phyloP scores from a whole-genome alignment of 1,140 invertebrate genomes.

The Muscidifurax raptorellus region DNA sequence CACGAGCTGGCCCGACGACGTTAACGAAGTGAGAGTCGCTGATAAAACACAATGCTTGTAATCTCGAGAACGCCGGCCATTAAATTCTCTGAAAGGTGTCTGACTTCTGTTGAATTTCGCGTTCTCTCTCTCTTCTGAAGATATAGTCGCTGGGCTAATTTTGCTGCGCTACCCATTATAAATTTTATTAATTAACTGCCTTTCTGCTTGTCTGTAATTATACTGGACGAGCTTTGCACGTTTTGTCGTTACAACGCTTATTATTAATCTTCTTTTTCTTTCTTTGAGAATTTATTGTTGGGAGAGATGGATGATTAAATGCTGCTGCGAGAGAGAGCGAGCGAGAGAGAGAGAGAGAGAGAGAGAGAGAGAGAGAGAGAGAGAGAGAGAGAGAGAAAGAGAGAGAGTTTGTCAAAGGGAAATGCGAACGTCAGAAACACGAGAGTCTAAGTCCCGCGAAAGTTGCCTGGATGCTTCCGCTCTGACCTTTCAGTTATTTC shows the following conservation, averaged over 20 bases:
- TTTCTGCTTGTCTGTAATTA: too few relatives aligned
- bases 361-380: too few relatives aligned
- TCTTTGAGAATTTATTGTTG: not conserved
- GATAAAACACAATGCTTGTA: constrained; percentile 50
- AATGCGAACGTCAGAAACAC: not conserved
- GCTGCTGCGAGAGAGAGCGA: too few relatives aligned
- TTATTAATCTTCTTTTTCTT: too few relatives aligned
- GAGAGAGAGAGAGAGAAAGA: too few relatives aligned
- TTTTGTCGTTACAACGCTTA: not conserved
- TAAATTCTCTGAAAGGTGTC: constrained; percentile 45
- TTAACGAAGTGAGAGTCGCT: constrained; percentile 52
- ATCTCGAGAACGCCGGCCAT: constrained; percentile 34
- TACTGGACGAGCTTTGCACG: not conserved
- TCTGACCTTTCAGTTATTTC: not conserved
- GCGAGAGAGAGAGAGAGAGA: too few relatives aligned
- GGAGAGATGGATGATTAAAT: too few relatives aligned
- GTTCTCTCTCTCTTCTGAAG: not conserved
- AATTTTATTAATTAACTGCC: constrained; percentile 21
- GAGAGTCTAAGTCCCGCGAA: not conserved
- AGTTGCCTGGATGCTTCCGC: not conserved
- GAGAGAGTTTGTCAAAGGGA: not conserved
- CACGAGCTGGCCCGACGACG: not conserved
- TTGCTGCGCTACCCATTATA: not conserved
- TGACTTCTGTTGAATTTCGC: constrained; percentile 32
- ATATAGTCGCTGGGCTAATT: constrained; percentile 15